These are phyloP conservation scores for Oncorhynchus masou DNA, from an alignment of 2,113 vertebrate species.

Conservation along the genomic window DNA sequence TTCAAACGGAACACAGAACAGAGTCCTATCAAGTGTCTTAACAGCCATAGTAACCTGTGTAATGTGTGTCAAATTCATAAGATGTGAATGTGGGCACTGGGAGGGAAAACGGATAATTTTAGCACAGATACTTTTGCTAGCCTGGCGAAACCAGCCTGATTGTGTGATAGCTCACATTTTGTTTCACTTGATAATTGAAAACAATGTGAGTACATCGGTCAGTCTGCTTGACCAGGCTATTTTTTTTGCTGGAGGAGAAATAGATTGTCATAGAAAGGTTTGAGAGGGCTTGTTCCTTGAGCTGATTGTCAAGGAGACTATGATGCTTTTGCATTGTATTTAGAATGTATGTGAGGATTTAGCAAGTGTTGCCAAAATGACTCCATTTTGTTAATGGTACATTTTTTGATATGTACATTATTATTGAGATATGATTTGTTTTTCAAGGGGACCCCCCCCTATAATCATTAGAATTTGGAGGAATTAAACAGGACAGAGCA, in stretches of 20 bases:
- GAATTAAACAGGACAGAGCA: no score
- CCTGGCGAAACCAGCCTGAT: not conserved
- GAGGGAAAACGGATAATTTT: not conserved
- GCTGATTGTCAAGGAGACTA: not conserved
- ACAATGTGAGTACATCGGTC: no score
- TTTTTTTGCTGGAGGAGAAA: not conserved
- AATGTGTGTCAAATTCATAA: not conserved
- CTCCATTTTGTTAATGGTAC: no score
- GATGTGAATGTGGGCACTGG: not conserved
- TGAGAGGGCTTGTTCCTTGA: not conserved
- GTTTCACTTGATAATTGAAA: no score
- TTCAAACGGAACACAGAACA: not conserved
- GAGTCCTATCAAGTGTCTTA: conserved; percentile 39
- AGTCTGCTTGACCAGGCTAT: no score
- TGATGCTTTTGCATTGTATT: not conserved
- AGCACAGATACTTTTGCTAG: not conserved
- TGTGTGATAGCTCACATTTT: no score
- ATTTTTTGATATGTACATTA: no score
- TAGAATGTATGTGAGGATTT: not conserved
- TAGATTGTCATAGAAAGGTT: not conserved
- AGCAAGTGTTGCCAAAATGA: no score
- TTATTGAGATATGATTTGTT: no score
- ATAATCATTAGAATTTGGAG: no score
- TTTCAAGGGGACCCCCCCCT: no score
- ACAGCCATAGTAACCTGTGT: conserved; percentile 5